Percentiles rank a stretch among this genome's conserved stretches.
These are phyloP conservation scores for Sicus ferrugineus DNA, from an alignment of 2,888 invertebrate species.

Conservation along the genomic window DNA sequence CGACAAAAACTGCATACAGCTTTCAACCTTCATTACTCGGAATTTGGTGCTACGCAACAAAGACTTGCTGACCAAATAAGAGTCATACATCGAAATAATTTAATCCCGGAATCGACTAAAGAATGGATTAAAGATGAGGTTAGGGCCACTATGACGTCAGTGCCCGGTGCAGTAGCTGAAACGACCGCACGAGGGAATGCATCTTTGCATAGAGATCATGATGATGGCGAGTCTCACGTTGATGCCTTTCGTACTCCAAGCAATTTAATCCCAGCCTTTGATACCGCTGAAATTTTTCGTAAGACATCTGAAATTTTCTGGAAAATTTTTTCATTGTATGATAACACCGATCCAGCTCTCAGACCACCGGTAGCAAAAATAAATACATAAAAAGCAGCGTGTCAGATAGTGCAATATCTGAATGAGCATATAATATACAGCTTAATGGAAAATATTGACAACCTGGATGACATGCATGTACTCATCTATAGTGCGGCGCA, in stretches of 20 bases:
- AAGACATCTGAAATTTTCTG: neutral
- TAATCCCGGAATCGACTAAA: neutral
- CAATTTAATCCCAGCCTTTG: neutral
- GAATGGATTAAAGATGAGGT: neutral
- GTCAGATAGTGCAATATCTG: neutral
- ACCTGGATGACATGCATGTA: no score
- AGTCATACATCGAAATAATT: neutral
- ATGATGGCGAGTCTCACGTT: neutral
- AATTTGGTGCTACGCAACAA: neutral
- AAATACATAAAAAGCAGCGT: neutral
- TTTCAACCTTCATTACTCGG: neutral
- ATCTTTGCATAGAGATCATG: neutral
- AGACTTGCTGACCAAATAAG: constrained; percentile 1
- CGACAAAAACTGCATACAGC: neutral
- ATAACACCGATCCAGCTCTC: neutral
- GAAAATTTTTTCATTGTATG: neutral
- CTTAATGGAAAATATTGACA: no score
- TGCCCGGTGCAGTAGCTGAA: neutral
- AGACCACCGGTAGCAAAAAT: neutral
- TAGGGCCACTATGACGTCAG: neutral
- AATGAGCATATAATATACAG: neutral
- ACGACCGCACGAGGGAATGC: neutral
- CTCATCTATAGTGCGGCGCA: no score
- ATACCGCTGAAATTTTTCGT: neutral
- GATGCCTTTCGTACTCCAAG: no score